Conservation (phyloP, 2,888 invertebrate genomes). For the Drosophila robusta region DNA sequence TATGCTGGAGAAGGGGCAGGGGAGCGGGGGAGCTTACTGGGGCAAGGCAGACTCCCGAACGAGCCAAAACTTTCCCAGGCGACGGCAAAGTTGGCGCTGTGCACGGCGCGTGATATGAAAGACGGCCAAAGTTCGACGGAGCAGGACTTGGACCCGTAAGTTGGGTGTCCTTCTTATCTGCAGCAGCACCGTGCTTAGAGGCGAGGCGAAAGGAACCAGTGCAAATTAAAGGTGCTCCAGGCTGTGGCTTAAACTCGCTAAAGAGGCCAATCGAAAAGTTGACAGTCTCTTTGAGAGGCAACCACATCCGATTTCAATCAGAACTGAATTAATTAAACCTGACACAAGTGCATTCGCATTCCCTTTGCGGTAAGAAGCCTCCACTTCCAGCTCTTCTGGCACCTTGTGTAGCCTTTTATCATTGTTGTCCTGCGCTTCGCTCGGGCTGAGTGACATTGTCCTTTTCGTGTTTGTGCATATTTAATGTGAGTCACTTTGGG, state of each 20-base stretch:
- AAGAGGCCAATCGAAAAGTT: slow-evolving; percentile 42
- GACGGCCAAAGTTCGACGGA: slow-evolving; percentile 67
- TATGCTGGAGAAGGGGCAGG: slow-evolving; percentile 38
- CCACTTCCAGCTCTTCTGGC: not conserved
- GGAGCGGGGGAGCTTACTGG: slow-evolving; percentile 7
- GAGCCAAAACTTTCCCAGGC: slow-evolving; percentile 54
- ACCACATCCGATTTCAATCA: slow-evolving; percentile 50
- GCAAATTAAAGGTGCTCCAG: slow-evolving; percentile 40
- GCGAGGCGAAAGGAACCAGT: not conserved
- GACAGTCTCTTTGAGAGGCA: slow-evolving; percentile 16
- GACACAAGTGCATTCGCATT: slow-evolving; percentile 46
- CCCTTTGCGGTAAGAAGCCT: not conserved
- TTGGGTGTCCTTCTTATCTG: slow-evolving; percentile 41
- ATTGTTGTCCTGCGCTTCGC: slow-evolving; percentile 15
- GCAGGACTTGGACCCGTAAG: slow-evolving; percentile 28
- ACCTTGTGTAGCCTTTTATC: slow-evolving; percentile 14
- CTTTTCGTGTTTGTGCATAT: slow-evolving; percentile 66
- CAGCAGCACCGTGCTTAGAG: not conserved
- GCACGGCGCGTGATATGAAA: slow-evolving; percentile 72
- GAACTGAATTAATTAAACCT: slow-evolving; percentile 65
- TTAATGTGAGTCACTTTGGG: slow-evolving; percentile 62
- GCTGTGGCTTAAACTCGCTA: slow-evolving; percentile 13
- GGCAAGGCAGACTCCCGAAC: slow-evolving; percentile 30
- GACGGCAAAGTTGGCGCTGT: slow-evolving; percentile 65
- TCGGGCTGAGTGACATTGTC: slow-evolving; percentile 39